Evolutionary conservation across 2,797 vertebrate genomes (phyloP), one percentile per base, ranked within the genome.

Genomic region (Sebastes nivosus): DNA sequence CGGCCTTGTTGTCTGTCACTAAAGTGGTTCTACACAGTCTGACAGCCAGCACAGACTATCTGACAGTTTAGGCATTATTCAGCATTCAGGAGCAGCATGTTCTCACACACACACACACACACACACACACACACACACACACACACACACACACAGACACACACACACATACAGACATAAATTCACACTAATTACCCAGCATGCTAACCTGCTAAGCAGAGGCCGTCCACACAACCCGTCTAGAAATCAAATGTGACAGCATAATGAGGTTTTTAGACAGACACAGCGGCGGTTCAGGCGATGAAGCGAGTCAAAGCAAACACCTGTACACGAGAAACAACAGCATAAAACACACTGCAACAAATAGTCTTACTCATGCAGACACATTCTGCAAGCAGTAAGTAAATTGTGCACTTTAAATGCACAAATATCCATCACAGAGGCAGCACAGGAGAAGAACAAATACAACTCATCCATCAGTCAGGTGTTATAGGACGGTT

Each of bases 201-300:
- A 60, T 70, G 72, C 67, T 64, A 57, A 42, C 72, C 58, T 64
- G 77, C 34, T 42, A 66, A 75, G 69, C 67, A 29, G 67, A 81
- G 24, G 50, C 63, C 6, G 11, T 52, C 50, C 32, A 54, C 27
- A 74, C 38, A 18, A 30, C 59, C 65, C 34, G 67, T 42, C 9
- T 59, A n/a, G 67, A 88, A 84, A 88, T 83, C 59, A 85, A 83
- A 79, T 65, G 79, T 84, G 79, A 88, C 86, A 78, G 65, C 7
- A 25, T 80, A 87, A 92, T 84, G 65, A 80, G 77, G 13, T 84
- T 88, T 88, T 73, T 25, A 77, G 66, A 66, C 32, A 27, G 50
- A 32, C 6, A 30, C 24, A 6, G 32, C 22, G 24, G 72, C 13
- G 13, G 63, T 59, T 50, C 8, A 32, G 52, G 60, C n/a, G 38